Conservation (phyloP, 2,888 invertebrate genomes). For the Caenorhabditis sp. region DNA sequence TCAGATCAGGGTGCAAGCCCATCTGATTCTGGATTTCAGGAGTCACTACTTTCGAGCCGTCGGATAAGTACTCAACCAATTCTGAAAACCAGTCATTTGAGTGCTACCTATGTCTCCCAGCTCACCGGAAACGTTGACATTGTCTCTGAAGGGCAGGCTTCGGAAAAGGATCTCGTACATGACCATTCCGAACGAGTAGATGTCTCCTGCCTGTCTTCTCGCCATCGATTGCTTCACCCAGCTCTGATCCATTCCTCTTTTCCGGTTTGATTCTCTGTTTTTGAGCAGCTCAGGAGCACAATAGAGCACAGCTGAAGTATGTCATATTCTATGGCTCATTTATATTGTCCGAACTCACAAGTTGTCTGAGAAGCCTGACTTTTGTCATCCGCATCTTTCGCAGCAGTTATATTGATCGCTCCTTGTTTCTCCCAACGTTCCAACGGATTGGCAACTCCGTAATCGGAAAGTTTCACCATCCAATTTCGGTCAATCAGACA, state of each 20-base stretch:
- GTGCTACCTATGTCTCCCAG: not conserved
- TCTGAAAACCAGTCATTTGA: conserved; percentile 58
- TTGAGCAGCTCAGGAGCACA: conserved; percentile 72
- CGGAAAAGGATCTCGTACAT: conserved; percentile 76
- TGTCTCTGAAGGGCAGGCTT: conserved; percentile 65
- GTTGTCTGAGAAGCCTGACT: conserved; percentile 71
- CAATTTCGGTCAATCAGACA: conserved; percentile 78
- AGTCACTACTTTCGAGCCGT: conserved; percentile 67
- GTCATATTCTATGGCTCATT: not conserved
- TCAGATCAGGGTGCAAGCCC: conserved; percentile 74
- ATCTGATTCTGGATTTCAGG: conserved; percentile 75
- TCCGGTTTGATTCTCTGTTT: conserved; percentile 70
- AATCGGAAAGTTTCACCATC: conserved; percentile 78
- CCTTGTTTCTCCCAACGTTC: conserved; percentile 77
- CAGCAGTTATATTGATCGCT: conserved; percentile 68
- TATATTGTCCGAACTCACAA: conserved; percentile 49
- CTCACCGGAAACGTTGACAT: conserved; percentile 63
- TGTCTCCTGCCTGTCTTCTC: conserved; percentile 74
- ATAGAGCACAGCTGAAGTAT: conserved; percentile 63
- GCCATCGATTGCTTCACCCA: conserved; percentile 71
- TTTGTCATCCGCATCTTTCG: conserved; percentile 73
- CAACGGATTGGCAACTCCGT: conserved; percentile 73
- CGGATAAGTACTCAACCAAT: conserved; percentile 67
- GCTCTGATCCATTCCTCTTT: conserved; percentile 70
- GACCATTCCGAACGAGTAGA: conserved; percentile 76